phyloP scores from a whole-genome alignment of 2,797 vertebrate species.

The Catamblyrhynchus diadema region DNA sequence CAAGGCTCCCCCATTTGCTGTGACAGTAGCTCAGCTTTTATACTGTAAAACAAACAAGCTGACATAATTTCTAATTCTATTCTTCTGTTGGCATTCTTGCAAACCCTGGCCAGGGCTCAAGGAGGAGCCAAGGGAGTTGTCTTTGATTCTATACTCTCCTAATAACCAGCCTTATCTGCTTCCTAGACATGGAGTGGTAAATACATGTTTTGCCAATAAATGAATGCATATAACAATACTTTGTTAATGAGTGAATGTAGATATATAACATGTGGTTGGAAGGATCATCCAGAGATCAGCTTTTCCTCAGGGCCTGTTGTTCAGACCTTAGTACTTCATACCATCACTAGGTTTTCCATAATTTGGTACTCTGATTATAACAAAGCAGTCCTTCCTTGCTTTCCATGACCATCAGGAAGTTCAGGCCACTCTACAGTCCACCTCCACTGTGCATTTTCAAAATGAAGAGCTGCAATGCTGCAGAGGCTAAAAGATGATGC shows the following conservation, averaged over 20 bases:
- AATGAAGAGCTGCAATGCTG: not conserved
- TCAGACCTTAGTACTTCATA: not conserved
- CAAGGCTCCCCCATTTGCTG: not conserved
- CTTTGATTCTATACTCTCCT: not conserved
- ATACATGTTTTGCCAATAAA: not conserved
- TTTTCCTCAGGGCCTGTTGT: not conserved
- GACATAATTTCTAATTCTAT: not conserved
- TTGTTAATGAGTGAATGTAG: not conserved
- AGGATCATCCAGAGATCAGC: not conserved
- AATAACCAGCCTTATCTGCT: accelerated
- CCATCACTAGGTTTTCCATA: not conserved
- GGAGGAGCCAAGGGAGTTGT: not conserved
- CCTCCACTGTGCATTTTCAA: not conserved
- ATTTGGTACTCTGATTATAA: not conserved
- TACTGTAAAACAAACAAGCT: not conserved
- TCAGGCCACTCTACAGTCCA: not conserved
- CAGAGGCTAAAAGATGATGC: not conserved
- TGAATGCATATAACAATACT: not conserved
- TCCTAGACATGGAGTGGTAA: not conserved
- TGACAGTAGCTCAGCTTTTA: not conserved
- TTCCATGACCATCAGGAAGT: not conserved
- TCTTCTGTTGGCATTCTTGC: not conserved
- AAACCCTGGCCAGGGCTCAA: not conserved
- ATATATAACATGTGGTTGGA: not conserved
- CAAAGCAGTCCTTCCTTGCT: not conserved